Base-by-base conservation (phyloP, 2,797 vertebrate genomes). In the Sebastes alutus region DNA sequence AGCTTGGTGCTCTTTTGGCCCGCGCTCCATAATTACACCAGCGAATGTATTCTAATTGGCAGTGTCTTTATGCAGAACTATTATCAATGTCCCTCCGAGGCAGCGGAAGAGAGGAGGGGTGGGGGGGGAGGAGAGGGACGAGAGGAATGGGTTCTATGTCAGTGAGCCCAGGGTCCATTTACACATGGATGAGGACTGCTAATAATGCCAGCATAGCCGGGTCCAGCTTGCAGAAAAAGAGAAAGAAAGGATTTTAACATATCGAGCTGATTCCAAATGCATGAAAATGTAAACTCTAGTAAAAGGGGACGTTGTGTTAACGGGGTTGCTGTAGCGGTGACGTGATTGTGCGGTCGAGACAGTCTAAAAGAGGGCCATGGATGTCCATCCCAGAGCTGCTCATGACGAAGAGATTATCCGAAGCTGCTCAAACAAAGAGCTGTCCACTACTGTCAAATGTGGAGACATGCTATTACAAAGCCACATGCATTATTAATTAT, bases 61-160 rank as follows among this genome's bases (percentile, higher is more conserved):
- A 93, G 93, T 90, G 92, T 93, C 93, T 94, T 95, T 93, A 92
- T 95, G 93, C 89, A 86, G 89, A 88, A 86, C 94, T 91, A 95
- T 95, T 95, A 95, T 93, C 93, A 93, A 92, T 92, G 93, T 93
- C 93, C 91, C 93, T 95, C 90, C 68, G 59, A 95, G 92, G 94
- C 91, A 90, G 61, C 56, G 61, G 82, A 33, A 78, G 75, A 79
- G 68, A 85, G 76, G 74, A 71, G 76, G 85, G 83, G 56, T 23
- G 64, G 5, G 12, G 13, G 2, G 12, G 5, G 1, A 75, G 60
- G 72, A 60, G 80, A 35, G 80, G 66, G 78, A 76, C 3, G 66
- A 61, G 77, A 90, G 77, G 72, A 81, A 87, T 86, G 81, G 81
- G 74, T 86, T 90, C 80, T 84, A 64, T 87, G 84, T 91, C 90